Percentiles rank a stretch among this genome's conserved stretches.
Conservation (phyloP, 2,888 invertebrate genomes). For the Phania funesta region DNA sequence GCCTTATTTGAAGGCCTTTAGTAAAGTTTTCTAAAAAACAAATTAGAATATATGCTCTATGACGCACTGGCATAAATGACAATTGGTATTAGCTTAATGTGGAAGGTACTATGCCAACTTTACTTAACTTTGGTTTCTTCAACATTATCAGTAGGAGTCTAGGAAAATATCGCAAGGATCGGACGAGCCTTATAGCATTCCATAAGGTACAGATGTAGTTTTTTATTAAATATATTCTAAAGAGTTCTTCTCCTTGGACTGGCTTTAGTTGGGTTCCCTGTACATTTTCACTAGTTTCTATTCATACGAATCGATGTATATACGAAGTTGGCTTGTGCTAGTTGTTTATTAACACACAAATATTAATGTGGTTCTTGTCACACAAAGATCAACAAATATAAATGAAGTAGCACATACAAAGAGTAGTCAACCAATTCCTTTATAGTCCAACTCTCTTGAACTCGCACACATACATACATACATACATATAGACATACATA, state of each 20-base stretch:
- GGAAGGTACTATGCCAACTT: too few species aligned
- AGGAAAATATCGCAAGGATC: too few species aligned
- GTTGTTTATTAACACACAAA: conserved; percentile 35
- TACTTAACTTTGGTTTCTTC: too few species aligned
- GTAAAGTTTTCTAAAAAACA: neutral
- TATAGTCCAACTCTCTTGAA: neutral
- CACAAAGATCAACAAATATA: conserved; percentile 45
- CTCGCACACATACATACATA: neutral
- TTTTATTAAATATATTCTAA: too few species aligned
- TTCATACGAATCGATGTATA: neutral
- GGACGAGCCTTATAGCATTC: too few species aligned
- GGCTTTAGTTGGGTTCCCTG: too few species aligned
- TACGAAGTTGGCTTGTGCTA: neutral
- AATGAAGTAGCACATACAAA: neutral
- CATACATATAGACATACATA: neutral
- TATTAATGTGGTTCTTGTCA: conserved; percentile 53
- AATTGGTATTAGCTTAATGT: too few species aligned
- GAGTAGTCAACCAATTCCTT: neutral
- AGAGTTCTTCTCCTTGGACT: neutral
- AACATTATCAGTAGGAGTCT: too few species aligned
- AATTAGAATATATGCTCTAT: too few species aligned
- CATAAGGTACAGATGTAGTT: too few species aligned
- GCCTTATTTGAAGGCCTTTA: neutral
- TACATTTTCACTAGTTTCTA: too few species aligned
- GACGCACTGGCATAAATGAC: too few species aligned